Percentiles rank a stretch among this genome's conserved stretches.
These are phyloP conservation scores for Neolamprologus devosi DNA, from an alignment of 2,113 vertebrate genomes.

Conservation along the genomic window DNA sequence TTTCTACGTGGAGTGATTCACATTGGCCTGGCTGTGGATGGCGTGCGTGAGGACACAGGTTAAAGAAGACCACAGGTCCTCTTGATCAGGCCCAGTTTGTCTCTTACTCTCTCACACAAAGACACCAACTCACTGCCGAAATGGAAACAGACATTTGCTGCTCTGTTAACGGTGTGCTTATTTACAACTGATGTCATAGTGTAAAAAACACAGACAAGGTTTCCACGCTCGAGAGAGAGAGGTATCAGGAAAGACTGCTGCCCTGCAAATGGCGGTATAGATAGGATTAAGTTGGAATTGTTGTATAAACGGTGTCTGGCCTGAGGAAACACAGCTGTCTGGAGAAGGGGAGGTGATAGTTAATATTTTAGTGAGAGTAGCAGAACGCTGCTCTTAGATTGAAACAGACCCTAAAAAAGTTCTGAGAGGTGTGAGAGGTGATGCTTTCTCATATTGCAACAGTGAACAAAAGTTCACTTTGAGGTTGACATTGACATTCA, in stretches of 20 bases:
- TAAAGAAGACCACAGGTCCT: not conserved
- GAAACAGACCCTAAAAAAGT: not conserved
- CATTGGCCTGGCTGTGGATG: not conserved
- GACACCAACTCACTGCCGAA: not conserved
- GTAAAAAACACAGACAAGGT: slow-evolving; percentile 8
- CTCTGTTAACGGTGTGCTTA: not conserved
- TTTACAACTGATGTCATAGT: slow-evolving; percentile 3
- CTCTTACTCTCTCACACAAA: not conserved
- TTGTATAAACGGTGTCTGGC: slow-evolving; percentile 17
- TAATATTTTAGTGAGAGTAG: not conserved
- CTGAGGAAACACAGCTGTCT: slow-evolving; percentile 3
- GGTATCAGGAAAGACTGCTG: not conserved
- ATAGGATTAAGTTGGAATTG: slow-evolving; percentile 4
- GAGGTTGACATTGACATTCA: not conserved
- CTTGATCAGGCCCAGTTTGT: not conserved
- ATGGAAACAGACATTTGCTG: not conserved
- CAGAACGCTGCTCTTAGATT: not conserved
- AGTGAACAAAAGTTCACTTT: not conserved
- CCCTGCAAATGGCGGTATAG: not conserved
- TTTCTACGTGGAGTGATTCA: not conserved
- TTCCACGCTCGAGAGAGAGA: not conserved
- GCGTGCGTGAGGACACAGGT: not conserved
- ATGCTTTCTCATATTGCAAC: not conserved
- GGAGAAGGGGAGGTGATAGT: not conserved
- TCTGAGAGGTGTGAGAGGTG: not conserved